Conservation (phyloP, 2,888 invertebrate species). For the Theretra japonica region DNA sequence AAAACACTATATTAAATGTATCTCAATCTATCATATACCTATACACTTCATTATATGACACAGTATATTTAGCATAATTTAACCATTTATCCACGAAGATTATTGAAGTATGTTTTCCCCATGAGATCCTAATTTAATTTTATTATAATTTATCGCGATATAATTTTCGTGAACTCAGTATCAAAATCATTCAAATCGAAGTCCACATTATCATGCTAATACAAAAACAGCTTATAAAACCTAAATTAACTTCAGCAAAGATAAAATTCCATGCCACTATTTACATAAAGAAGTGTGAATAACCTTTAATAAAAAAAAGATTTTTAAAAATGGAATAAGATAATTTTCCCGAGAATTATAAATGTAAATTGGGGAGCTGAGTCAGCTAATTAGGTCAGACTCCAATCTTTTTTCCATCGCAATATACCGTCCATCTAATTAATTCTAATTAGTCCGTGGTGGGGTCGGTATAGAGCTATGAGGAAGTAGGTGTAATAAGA, state of each 20-base stretch:
- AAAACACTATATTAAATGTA: not conserved
- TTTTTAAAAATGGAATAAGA: not conserved
- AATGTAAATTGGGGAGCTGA: constrained; percentile 30
- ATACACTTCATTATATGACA: not conserved
- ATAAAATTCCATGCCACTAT: not conserved
- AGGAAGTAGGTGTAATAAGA: constrained; percentile 47
- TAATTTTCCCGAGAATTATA: constrained; percentile 9
- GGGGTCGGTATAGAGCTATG: constrained; percentile 56
- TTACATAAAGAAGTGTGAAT: not conserved
- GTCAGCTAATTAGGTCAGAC: constrained; percentile 37
- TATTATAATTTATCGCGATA: constrained; percentile 12
- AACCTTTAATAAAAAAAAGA: not conserved
- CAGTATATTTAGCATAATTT: not conserved
- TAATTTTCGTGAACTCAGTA: not conserved
- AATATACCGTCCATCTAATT: constrained; percentile 62
- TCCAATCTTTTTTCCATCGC: constrained; percentile 42
- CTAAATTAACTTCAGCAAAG: not conserved
- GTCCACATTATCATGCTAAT: constrained; percentile 4
- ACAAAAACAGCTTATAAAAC: not conserved
- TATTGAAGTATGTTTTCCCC: constrained; percentile 3
- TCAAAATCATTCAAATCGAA: not conserved
- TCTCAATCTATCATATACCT: not conserved
- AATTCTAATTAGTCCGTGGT: constrained; percentile 69
- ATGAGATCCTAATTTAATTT: constrained; percentile 12
- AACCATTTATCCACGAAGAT: constrained; percentile 4